Base-by-base conservation (phyloP, 2,113 vertebrate genomes). In the Daphoenositta chrysoptera region DNA sequence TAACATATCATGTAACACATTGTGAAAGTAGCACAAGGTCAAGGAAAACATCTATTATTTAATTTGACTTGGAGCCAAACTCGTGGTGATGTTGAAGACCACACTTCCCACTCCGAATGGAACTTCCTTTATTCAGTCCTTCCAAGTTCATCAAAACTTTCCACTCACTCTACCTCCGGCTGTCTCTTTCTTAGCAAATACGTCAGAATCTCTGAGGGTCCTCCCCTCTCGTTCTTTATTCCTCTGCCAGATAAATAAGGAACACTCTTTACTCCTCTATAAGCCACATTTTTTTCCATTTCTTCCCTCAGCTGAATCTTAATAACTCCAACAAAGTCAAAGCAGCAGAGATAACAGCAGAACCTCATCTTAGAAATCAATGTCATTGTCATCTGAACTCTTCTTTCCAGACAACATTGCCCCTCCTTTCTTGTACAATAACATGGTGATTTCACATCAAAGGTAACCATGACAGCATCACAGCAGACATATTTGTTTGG, bases 31-130 rank as follows among this genome's bases (percentile, higher is more conserved):
- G 71, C 85, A 92, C 47, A 87, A 95, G 77, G 92, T 96, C 94
- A 96, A 95, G 83, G 86, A 89, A 96, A 96, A 95, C 44, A 90
- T 83, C n/a, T 45, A 86, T 95, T 95, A 95, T 97, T 94, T 96
- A 87, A 94, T 89, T 95, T 96, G 96, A 87, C 69, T 93, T 71
- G 13, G 19, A 94, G 88, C 88, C 96, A 96, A 92, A 90, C 48
- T 92, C 30, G 69, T 89, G 86, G 79, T 95, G 88, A 86, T 90
- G 56, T 72, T 92, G 80, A 93, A 96, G 88, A 92, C 76, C 60
- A 58, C 33, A 72, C 64, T 93, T 96, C 83, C 72, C 68, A 87
- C 57, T 48, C 53, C 69, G 83, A 93, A 92, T 90, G 92, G 76
- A 96, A 96, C 88, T 90, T 94, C 83, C 58, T 96, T 90, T 95